Evolutionary conservation across 2,797 vertebrate genomes (phyloP).

Genomic region (Malurus leucopterus): DNA sequence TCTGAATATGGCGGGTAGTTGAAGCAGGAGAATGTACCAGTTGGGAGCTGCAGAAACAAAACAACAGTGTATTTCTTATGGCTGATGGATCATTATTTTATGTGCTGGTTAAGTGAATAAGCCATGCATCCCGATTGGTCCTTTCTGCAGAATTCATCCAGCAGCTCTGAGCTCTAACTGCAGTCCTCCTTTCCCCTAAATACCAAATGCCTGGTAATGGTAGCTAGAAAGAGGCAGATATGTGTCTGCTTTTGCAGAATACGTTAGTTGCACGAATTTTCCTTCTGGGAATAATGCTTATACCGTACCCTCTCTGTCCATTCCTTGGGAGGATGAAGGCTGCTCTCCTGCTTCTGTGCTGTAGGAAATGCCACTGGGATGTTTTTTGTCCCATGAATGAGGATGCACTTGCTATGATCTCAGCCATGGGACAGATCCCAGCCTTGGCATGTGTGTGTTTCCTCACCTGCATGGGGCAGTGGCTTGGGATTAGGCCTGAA

Average conservation of each 20-base stretch:
- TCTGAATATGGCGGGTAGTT: background rate
- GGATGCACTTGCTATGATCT: background rate
- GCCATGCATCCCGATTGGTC: background rate
- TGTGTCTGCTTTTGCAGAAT: background rate
- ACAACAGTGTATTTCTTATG: background rate
- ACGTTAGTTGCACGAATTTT: background rate
- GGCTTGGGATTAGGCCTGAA: background rate
- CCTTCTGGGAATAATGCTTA: background rate
- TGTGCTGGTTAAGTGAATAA: background rate
- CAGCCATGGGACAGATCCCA: background rate
- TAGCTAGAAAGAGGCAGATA: background rate
- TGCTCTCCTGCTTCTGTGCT: background rate
- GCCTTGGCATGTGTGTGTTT: background rate
- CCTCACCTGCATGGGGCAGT: background rate
- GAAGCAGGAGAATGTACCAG: background rate
- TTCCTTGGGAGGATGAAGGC: background rate
- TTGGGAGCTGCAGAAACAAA: background rate
- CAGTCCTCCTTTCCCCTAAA: background rate
- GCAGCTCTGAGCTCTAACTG: background rate
- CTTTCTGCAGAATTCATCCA: background rate
- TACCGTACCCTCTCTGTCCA: rapidly evolving
- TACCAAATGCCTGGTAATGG: background rate
- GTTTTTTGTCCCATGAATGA: rapidly evolving
- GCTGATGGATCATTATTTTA: background rate
- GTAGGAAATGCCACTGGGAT: rapidly evolving